Percentiles rank a stretch among this genome's conserved stretches.
phyloP scores from a whole-genome alignment of 2,113 vertebrate genomes.

The Rhinoderma darwinii region DNA sequence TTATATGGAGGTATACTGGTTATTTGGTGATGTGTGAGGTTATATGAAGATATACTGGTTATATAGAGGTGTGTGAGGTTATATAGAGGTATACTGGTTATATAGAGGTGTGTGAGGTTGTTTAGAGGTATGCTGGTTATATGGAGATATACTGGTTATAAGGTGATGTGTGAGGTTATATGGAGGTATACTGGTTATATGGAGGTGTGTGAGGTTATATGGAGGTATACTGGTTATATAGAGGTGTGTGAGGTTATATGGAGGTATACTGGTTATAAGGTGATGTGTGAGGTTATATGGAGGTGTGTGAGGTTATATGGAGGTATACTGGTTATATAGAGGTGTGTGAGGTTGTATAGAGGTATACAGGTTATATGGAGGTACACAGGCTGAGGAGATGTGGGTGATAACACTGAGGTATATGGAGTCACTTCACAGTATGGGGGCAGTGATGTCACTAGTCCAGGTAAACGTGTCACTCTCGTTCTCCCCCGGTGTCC shows the following conservation, averaged over 20 bases:
- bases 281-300: not conserved
- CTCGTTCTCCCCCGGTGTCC: too few relatives aligned
- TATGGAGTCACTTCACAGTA: too few relatives aligned
- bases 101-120: not conserved
- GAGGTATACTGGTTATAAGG: too few relatives aligned
- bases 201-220: too few relatives aligned
- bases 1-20: not conserved
- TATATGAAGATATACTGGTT: not conserved
- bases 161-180: not conserved
- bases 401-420: not conserved
- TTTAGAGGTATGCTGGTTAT: not conserved
- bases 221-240: too few relatives aligned
- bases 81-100: not conserved
- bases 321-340: not conserved
- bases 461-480: too few relatives aligned
- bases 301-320: not conserved
- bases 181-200: not conserved
- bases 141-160: too few relatives aligned
- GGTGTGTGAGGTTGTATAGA: not conserved
- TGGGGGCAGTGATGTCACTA: too few relatives aligned
- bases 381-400: not conserved
- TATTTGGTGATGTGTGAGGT: too few relatives aligned
- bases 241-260: too few relatives aligned
- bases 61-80: not conserved
- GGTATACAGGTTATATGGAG: not conserved